A percentile compares a stretch with the other conserved stretches of the same genome.
Conservation (phyloP, 2,113 vertebrate species). For the Seriola dumerili region DNA sequence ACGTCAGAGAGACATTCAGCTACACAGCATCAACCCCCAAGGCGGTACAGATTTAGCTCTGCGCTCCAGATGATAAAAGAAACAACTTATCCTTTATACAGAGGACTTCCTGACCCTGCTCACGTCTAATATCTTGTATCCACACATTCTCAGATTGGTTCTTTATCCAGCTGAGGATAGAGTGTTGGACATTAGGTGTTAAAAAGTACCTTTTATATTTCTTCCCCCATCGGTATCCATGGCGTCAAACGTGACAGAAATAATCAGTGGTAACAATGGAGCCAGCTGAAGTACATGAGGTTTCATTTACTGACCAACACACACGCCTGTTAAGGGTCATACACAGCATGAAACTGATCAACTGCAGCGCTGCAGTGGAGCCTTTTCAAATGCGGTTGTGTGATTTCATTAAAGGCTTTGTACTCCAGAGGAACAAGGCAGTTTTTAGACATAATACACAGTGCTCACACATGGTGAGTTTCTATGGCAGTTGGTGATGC, state of each 20-base stretch:
- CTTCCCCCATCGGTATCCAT: background rate
- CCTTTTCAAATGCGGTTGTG: background rate
- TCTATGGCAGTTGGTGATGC: too few species aligned
- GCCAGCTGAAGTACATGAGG: too few species aligned
- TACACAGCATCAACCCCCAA: background rate
- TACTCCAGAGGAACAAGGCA: background rate
- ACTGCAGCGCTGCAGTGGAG: background rate
- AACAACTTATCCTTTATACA: background rate
- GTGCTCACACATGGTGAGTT: too few species aligned
- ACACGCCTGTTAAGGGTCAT: background rate
- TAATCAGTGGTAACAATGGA: background rate
- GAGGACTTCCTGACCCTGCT: background rate
- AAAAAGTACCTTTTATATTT: background rate
- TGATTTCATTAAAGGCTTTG: background rate
- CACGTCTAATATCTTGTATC: background rate
- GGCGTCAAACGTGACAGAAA: background rate
- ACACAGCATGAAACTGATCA: background rate
- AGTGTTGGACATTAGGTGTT: background rate
- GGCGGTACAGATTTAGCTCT: background rate
- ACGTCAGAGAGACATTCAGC: background rate
- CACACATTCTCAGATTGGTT: background rate
- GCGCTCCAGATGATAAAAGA: background rate
- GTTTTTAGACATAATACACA: too few species aligned
- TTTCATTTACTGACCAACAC: background rate
- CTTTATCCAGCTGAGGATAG: background rate